A percentile compares a stretch with the other conserved stretches of the same genome.
Conservation (phyloP, 2,888 invertebrate genomes). For the Macaria notata region DNA sequence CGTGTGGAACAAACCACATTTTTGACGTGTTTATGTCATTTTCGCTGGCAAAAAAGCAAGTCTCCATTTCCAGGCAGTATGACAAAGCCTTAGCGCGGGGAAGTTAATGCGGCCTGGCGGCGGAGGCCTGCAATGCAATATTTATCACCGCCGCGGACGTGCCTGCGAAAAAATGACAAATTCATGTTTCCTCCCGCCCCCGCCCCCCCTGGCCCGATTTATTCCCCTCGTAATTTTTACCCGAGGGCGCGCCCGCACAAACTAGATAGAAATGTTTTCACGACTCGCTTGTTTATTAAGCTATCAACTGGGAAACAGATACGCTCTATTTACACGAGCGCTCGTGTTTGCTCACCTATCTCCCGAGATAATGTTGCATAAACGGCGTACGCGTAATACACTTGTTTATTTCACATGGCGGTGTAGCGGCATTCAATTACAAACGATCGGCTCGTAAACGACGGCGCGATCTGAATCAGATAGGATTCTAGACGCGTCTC, state of each 20-base stretch:
- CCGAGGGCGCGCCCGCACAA: constrained; percentile 68
- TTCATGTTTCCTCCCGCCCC: constrained; percentile 67
- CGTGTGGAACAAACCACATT: neutral
- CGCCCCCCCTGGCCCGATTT: constrained; percentile 62
- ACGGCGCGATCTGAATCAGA: constrained; percentile 22
- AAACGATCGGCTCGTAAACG: constrained; percentile 44
- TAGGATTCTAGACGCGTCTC: constrained; percentile 43
- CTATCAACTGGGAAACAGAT: constrained; percentile 76
- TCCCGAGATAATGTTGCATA: constrained; percentile 74
- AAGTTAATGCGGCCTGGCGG: constrained; percentile 60
- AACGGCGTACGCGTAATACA: constrained; percentile 52
- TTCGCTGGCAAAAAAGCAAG: neutral
- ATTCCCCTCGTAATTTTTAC: constrained; percentile 77
- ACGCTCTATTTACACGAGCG: constrained; percentile 70
- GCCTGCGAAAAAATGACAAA: constrained; percentile 81
- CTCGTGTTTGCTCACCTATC: constrained; percentile 70
- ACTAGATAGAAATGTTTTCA: constrained; percentile 78
- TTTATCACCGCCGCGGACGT: constrained; percentile 79
- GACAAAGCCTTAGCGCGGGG: constrained; percentile 44
- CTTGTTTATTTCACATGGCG: constrained; percentile 55
- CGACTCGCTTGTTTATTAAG: constrained; percentile 78
- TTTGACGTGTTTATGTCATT: neutral
- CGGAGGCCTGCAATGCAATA: constrained; percentile 75
- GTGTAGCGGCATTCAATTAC: constrained; percentile 58
- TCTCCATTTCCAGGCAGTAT: neutral